Percentiles rank a stretch among this genome's conserved stretches.
These are phyloP conservation scores for Flexamia atlantica DNA, from an alignment of 2,888 invertebrate species.

Conservation along the genomic window DNA sequence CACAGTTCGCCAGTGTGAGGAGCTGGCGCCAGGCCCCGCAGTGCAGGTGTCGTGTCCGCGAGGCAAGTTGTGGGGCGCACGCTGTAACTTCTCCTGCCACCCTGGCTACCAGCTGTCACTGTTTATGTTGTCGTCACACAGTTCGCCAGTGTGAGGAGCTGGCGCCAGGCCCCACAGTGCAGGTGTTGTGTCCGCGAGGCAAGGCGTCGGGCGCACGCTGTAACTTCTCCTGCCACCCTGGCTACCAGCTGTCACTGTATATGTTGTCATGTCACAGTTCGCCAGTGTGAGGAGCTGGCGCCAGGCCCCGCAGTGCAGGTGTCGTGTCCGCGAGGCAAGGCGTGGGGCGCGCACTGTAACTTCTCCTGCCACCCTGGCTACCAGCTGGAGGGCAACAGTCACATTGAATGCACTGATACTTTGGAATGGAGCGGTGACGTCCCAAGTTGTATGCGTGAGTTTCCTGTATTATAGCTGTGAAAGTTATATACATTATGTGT, in stretches of 20 bases:
- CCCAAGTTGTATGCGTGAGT: constrained; percentile 60
- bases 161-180: too few relatives aligned
- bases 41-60: constrained; percentile 53
- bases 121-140: too few relatives aligned
- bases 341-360: constrained; percentile 62
- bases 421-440: constrained; percentile 59
- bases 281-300: constrained; percentile 50
- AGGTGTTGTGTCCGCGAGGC: constrained; percentile 8
- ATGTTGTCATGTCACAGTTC: constrained; percentile 35
- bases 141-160: too few relatives aligned
- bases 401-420: constrained; percentile 52
- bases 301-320: constrained; percentile 32
- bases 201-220: constrained; percentile 60
- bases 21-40: constrained; percentile 22
- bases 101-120: constrained; percentile 51
- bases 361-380: constrained; percentile 59
- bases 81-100: constrained; percentile 57
- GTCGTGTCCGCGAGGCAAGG: constrained; percentile 56
- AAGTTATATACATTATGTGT: too few relatives aligned
- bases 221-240: constrained; percentile 56
- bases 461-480: too few relatives aligned
- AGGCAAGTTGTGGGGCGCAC: constrained; percentile 60
- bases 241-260: constrained; percentile 29
- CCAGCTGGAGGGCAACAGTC: constrained; percentile 45
- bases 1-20: constrained; percentile 61